phyloP scores from a whole-genome alignment of 2,113 vertebrate genomes.

The Chionis minor region DNA sequence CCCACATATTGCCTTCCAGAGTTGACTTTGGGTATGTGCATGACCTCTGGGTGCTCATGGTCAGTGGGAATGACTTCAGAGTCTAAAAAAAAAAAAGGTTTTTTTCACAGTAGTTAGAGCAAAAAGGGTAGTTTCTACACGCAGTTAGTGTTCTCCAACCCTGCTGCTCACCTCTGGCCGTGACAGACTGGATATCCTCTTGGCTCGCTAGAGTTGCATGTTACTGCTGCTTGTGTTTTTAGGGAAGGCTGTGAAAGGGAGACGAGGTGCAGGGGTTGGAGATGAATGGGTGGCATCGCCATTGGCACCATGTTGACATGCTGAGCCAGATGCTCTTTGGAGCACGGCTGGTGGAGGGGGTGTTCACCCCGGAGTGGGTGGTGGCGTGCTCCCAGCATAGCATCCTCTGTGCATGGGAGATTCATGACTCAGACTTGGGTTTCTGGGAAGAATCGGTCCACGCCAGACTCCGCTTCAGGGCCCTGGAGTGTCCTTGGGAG shows the following conservation, averaged over 20 bases:
- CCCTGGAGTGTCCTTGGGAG: not conserved
- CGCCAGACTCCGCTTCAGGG: not conserved
- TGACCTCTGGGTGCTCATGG: not conserved
- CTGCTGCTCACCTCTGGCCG: not conserved
- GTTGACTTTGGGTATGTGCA: fast-evolving
- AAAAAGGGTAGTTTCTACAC: not conserved
- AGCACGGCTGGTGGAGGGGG: not conserved
- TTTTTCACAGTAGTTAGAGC: not conserved
- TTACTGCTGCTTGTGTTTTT: not conserved
- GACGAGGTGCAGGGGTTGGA: fast-evolving
- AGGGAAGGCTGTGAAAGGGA: not conserved
- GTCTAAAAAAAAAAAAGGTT: not conserved
- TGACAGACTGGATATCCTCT: not conserved
- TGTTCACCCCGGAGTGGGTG: not conserved
- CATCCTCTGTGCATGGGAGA: not conserved
- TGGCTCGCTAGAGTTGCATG: not conserved
- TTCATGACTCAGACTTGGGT: not conserved
- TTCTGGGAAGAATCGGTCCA: not conserved
- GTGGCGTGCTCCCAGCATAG: not conserved
- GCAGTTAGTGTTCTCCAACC: not conserved
- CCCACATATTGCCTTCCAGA: not conserved
- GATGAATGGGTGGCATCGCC: not conserved
- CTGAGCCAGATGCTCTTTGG: not conserved
- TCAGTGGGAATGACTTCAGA: not conserved
- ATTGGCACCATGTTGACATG: not conserved